Conservation (phyloP, 2,888 invertebrate genomes). For the Endomychus coccineus region DNA sequence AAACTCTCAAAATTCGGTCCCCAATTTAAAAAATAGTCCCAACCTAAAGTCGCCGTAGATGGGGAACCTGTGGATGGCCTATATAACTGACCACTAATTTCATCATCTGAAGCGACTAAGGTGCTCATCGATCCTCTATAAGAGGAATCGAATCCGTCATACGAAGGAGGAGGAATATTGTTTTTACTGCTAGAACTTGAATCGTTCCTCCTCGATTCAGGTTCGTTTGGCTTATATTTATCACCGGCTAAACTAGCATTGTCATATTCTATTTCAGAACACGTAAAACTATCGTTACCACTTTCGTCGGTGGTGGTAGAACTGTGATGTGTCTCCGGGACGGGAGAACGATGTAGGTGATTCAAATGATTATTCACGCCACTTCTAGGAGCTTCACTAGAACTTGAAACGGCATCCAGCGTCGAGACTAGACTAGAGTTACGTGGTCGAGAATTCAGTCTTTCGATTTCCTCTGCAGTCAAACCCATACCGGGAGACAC, state of each 20-base stretch:
- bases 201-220: constrained; percentile 34
- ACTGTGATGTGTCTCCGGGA: constrained; percentile 64
- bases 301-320: constrained; percentile 88
- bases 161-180: constrained; percentile 70
- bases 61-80: constrained; percentile 74
- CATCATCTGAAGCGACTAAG: constrained; percentile 88
- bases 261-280: constrained; percentile 96
- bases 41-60: constrained; percentile 71
- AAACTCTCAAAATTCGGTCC: constrained; percentile 93
- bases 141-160: constrained; percentile 89
- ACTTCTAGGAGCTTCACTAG: constrained; percentile 70
- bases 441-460: constrained; percentile 78
- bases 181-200: constrained; percentile 44
- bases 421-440: constrained; percentile 88
- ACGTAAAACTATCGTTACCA: constrained; percentile 94
- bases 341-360: constrained; percentile 62
- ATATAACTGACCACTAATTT: constrained; percentile 70
- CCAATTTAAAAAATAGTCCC: constrained; percentile 94
- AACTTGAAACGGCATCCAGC: constrained; percentile 88
- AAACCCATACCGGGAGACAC: constrained; percentile 72
- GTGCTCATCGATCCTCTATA: constrained; percentile 91
- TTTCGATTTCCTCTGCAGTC: constrained; percentile 88
- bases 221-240: constrained; percentile 49
- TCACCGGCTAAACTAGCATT: constrained; percentile 79
- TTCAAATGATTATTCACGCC: constrained; percentile 59